These are phyloP conservation scores for Calliopsis andreniformis DNA, from an alignment of 1,140 invertebrate species.

Conservation along the genomic window DNA sequence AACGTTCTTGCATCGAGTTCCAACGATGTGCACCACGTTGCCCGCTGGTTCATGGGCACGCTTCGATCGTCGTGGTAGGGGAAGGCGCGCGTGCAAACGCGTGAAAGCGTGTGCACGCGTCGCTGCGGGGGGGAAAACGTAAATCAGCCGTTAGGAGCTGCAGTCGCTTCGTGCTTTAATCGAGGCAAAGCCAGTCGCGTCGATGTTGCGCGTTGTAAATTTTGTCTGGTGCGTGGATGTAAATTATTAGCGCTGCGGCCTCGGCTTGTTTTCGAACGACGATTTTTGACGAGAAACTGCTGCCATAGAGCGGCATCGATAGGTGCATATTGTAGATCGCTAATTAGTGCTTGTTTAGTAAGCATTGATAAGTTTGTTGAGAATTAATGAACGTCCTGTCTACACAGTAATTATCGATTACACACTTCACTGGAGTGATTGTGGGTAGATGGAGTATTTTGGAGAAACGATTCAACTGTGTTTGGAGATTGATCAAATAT, in stretches of 20 bases:
- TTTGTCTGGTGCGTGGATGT: slow-evolving; percentile 24
- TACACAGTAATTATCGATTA: too few species aligned
- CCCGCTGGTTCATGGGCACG: neutral
- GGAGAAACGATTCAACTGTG: too few species aligned
- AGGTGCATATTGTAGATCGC: neutral
- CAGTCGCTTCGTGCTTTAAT: slow-evolving; percentile 36
- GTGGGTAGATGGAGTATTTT: too few species aligned
- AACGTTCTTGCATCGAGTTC: slow-evolving; percentile 32
- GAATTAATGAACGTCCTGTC: too few species aligned
- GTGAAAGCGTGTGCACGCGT: slow-evolving; percentile 23
- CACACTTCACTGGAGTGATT: too few species aligned
- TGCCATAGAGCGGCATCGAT: neutral
- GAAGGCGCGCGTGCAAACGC: slow-evolving; percentile 1
- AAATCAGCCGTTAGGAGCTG: slow-evolving; percentile 42
- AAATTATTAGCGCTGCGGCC: slow-evolving; percentile 25
- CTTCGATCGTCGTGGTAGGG: slow-evolving; percentile 11
- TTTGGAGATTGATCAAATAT: too few species aligned
- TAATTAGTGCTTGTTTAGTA: slow-evolving; percentile 33
- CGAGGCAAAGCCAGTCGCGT: slow-evolving; percentile 35
- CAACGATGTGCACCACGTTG: neutral
- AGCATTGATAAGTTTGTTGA: slow-evolving; percentile 43
- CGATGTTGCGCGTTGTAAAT: slow-evolving; percentile 48
- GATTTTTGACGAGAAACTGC: slow-evolving; percentile 9
- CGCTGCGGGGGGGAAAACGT: slow-evolving; percentile 25
- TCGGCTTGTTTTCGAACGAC: slow-evolving; percentile 1